Conservation (phyloP, 2,113 vertebrate genomes). For the Mus pahari region DNA sequence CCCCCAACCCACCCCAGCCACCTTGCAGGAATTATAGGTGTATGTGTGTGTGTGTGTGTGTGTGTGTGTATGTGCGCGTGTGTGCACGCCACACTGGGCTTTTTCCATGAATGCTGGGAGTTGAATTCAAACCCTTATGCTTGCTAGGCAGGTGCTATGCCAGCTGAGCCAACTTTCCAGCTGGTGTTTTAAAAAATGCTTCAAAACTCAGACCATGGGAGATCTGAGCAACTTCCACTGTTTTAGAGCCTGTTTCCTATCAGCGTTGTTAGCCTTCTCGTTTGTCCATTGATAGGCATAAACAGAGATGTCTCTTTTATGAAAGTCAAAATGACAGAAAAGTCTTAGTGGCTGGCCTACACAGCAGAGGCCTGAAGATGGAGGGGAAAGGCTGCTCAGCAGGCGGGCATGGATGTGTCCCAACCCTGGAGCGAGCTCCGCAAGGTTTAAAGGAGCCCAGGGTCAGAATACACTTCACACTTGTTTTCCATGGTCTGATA, state of each 20-base stretch:
- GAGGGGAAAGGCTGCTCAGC: fast-evolving
- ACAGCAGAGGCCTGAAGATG: neutral
- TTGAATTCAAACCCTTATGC: neutral
- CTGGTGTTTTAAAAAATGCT: neutral
- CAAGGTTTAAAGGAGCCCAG: neutral
- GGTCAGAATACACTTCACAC: neutral
- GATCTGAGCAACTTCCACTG: fast-evolving
- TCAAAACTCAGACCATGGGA: fast-evolving
- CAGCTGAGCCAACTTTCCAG: neutral
- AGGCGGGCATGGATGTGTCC: neutral
- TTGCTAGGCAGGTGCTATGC: neutral
- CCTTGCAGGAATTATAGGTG: neutral
- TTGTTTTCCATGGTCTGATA: neutral
- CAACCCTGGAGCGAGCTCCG: neutral
- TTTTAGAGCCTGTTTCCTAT: neutral
- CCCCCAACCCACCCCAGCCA: too few species aligned
- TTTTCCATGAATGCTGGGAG: neutral
- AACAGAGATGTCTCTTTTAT: neutral
- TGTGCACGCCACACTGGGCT: neutral
- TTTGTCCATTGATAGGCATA: fast-evolving
- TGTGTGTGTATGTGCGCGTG: neutral
- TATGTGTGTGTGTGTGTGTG: too few species aligned
- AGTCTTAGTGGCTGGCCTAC: neutral
- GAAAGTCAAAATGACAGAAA: neutral
- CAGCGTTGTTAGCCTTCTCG: neutral